Conservation (phyloP, 2,113 vertebrate species). For the Furnarius figulus region DNA sequence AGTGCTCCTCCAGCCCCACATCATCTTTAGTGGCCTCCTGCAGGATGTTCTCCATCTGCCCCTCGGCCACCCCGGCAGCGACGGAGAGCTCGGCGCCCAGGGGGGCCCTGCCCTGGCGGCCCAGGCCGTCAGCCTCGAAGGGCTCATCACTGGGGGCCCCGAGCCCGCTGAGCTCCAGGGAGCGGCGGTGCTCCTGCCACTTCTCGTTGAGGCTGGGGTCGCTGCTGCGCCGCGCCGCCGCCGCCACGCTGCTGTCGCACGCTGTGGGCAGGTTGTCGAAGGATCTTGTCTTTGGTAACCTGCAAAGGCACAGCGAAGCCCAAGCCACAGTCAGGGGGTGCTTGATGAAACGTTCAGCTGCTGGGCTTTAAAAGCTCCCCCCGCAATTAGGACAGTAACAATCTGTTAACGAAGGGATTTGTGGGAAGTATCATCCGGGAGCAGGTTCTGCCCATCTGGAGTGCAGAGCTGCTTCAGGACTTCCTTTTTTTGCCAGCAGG, state of each 20-base stretch:
- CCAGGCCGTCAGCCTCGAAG: conserved; percentile 69
- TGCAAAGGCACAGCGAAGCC: conserved; percentile 35
- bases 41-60: conserved; percentile 95
- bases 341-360: background rate
- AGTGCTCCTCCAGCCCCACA: conserved; percentile 71
- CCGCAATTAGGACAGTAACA: background rate
- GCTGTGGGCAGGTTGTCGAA: conserved; percentile 93
- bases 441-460: background rate
- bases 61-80: conserved; percentile 85
- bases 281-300: conserved; percentile 93
- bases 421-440: background rate
- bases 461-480: background rate
- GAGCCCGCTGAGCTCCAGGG: conserved; percentile 87
- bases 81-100: conserved; percentile 86
- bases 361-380: background rate
- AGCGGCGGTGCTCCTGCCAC: conserved; percentile 95
- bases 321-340: background rate
- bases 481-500: background rate
- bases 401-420: background rate
- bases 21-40: conserved; percentile 93
- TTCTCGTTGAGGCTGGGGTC: conserved; percentile 96
- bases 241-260: conserved; percentile 84
- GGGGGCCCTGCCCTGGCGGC: conserved; percentile 26
- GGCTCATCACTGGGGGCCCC: conserved; percentile 77
- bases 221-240: conserved; percentile 90